Conservation (phyloP, 2,888 invertebrate species). For the Chaitophorus viminalis region DNA sequence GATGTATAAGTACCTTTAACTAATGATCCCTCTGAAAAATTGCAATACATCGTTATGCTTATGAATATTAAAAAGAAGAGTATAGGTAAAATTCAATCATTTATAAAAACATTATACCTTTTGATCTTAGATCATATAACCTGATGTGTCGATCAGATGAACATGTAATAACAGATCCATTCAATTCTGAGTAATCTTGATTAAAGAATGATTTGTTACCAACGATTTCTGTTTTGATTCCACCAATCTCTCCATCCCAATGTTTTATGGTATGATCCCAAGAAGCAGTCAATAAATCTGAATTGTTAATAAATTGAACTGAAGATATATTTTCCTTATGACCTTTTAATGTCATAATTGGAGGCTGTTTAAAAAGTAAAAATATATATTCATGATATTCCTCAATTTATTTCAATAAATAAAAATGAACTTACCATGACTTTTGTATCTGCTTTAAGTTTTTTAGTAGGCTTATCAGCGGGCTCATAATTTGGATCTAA, state of each 20-base stretch:
- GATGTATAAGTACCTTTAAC: slow-evolving; percentile 89
- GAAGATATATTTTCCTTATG: slow-evolving; percentile 92
- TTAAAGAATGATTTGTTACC: slow-evolving; percentile 93
- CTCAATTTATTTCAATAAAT: not conserved
- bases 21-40: slow-evolving; percentile 78
- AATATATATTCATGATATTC: not conserved
- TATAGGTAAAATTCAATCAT: not conserved
- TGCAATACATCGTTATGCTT: not conserved
- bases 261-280: slow-evolving; percentile 96
- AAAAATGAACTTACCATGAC: slow-evolving; percentile 47
- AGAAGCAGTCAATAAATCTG: slow-evolving; percentile 84
- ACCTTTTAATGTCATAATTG: slow-evolving; percentile 87
- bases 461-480: slow-evolving; percentile 57
- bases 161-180: slow-evolving; percentile 80
- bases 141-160: slow-evolving; percentile 92
- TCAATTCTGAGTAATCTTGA: slow-evolving; percentile 83
- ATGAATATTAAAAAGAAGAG: not conserved
- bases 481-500: slow-evolving; percentile 58
- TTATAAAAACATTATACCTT: slow-evolving; percentile 71
- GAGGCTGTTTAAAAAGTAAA: slow-evolving; percentile 72
- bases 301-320: slow-evolving; percentile 81
- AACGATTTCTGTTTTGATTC: slow-evolving; percentile 81
- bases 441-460: slow-evolving; percentile 54
- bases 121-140: slow-evolving; percentile 90
- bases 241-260: slow-evolving; percentile 91